Evolutionary conservation across 2,888 invertebrate genomes (phyloP).

Genomic region (Eilema caniola): DNA sequence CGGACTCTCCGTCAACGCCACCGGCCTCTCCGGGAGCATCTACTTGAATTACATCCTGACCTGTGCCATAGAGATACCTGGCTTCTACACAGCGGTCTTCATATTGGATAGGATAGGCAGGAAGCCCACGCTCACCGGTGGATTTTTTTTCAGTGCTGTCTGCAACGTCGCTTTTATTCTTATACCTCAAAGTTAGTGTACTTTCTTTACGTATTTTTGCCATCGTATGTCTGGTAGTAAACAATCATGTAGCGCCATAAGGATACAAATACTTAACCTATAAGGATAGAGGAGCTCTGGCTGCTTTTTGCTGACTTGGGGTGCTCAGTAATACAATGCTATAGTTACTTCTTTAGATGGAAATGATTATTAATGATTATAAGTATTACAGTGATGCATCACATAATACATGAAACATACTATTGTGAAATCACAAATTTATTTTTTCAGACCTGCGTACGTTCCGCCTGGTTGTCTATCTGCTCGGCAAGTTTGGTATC

Average conservation of each 20-base stretch:
- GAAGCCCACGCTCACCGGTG: slow-evolving; percentile 86
- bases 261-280: no score
- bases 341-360: no score
- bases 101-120: slow-evolving; percentile 89
- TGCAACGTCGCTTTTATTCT: slow-evolving; percentile 77
- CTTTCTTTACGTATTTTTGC: neutral
- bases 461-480: slow-evolving; percentile 80
- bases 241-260: neutral
- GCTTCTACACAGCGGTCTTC: slow-evolving; percentile 87
- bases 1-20: slow-evolving; percentile 92
- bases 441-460: slow-evolving; percentile 59
- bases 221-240: neutral
- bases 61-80: slow-evolving; percentile 90
- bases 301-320: no score
- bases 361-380: no score
- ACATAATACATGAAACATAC: no score
- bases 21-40: slow-evolving; percentile 90
- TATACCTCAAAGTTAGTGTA: slow-evolving; percentile 82
- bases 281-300: no score
- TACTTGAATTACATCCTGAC: slow-evolving; percentile 91
- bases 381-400: no score
- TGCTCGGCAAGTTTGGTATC: slow-evolving; percentile 89
- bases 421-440: no score
- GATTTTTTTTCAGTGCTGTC: slow-evolving; percentile 87
- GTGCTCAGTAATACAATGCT: no score